Evolutionary conservation across 1,140 invertebrate species (phyloP).

Genomic region (Apis laboriosa): DNA sequence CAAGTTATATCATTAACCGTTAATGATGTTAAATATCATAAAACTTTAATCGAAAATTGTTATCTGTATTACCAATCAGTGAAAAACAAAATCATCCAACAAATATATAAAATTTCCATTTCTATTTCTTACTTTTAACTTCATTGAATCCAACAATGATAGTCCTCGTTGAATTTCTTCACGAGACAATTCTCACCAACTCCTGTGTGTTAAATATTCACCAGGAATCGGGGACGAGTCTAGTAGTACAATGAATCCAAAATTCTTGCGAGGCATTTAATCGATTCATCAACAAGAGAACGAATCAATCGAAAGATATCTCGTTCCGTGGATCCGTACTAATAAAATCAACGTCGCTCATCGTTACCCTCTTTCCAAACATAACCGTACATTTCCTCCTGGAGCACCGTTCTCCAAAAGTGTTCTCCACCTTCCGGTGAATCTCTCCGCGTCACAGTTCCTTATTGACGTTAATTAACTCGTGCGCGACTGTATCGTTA

Average conservation of each 20-base stretch:
- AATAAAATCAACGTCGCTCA: conserved; percentile 15
- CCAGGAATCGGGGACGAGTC: no score
- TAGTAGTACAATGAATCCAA: not conserved
- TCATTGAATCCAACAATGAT: not conserved
- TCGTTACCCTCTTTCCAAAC: conserved; percentile 15
- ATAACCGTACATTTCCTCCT: conserved; percentile 2
- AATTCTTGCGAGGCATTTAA: not conserved
- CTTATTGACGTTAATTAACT: conserved; percentile 3
- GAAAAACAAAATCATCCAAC: no score
- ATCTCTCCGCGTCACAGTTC: not conserved
- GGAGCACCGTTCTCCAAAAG: not conserved
- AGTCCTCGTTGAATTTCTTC: not conserved
- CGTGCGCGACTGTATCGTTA: not conserved
- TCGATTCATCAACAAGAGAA: not conserved
- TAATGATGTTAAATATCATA: no score
- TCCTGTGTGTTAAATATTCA: not conserved
- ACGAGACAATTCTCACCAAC: not conserved
- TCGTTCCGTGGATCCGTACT: not conserved
- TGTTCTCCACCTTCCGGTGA: not conserved
- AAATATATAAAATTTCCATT: no score
- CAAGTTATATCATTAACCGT: no score
- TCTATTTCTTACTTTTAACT: no score
- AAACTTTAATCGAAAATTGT: no score
- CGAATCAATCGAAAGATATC: conserved; percentile 10
- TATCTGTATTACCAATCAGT: no score